Conservation (phyloP, 2,888 invertebrate species). For the Xylocampa areola region DNA sequence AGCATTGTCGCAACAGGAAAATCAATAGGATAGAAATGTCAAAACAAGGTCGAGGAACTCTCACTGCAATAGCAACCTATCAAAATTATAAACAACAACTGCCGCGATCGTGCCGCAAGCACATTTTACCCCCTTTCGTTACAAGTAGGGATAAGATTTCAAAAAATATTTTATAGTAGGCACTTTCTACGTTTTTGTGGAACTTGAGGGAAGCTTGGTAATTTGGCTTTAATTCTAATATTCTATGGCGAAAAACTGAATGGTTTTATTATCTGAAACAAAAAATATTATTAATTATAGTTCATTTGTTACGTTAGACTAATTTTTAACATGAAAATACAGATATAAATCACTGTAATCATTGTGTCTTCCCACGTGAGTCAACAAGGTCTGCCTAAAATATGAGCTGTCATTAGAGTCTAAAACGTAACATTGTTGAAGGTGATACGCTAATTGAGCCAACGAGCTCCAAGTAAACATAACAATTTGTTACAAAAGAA, state of each 20-base stretch:
- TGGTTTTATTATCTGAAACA: constrained; percentile 60
- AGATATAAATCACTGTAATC: constrained; percentile 34
- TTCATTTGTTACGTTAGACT: constrained; percentile 11
- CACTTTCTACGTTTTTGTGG: constrained; percentile 23
- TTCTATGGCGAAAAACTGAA: constrained; percentile 3
- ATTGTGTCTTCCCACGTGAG: constrained; percentile 32
- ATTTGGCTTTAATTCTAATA: constrained; percentile 20
- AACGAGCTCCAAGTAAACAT: constrained; percentile 46
- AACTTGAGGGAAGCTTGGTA: constrained; percentile 7
- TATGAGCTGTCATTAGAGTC: constrained; percentile 46
- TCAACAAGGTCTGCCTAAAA: constrained; percentile 42
- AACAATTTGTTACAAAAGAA: constrained; percentile 56
- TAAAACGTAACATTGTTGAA: constrained; percentile 45
- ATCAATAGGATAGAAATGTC: constrained; percentile 80
- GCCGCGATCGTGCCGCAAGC: constrained; percentile 24
- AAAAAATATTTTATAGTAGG: constrained; percentile 34
- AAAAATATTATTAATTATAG: constrained; percentile 31
- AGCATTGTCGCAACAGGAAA: constrained; percentile 70
- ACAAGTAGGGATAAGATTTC: constrained; percentile 34
- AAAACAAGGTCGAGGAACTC: constrained; percentile 68
- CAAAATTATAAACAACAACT: constrained; percentile 51
- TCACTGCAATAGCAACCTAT: constrained; percentile 52
- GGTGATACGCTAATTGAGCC: constrained; percentile 51
- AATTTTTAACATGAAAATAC: constrained; percentile 34
- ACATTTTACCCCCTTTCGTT: constrained; percentile 20